Evolutionary conservation across 2,888 invertebrate genomes (phyloP).

Genomic region (Drosophila hamatofila): DNA sequence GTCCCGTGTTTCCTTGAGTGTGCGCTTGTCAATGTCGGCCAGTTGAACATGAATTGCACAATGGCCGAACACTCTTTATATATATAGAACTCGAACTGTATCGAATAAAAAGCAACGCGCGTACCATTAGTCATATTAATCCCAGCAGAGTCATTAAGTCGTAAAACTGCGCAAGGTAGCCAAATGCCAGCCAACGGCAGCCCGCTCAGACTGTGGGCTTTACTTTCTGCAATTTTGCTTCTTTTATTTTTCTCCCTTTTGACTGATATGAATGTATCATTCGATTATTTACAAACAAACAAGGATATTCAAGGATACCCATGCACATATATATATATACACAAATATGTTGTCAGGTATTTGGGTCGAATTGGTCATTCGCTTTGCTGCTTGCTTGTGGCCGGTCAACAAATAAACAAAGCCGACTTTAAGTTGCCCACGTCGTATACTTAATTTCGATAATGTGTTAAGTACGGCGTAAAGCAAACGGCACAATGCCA

Average conservation of each 20-base stretch:
- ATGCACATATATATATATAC: neutral
- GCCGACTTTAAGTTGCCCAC: slow-evolving; percentile 42
- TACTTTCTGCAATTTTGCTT: slow-evolving; percentile 4
- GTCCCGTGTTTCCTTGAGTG: slow-evolving; percentile 13
- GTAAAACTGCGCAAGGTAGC: slow-evolving; percentile 73
- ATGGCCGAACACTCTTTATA: slow-evolving; percentile 41
- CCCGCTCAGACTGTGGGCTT: slow-evolving; percentile 26
- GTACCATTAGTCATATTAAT: slow-evolving; percentile 81
- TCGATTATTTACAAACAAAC: slow-evolving; percentile 41
- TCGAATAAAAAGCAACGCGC: slow-evolving; percentile 63
- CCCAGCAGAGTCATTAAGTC: slow-evolving; percentile 81
- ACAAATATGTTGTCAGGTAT: slow-evolving; percentile 25
- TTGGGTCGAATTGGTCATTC: slow-evolving; percentile 42
- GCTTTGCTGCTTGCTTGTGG: slow-evolving; percentile 28
- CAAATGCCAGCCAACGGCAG: slow-evolving; percentile 24
- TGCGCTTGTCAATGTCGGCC: slow-evolving; percentile 43
- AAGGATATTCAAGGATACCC: slow-evolving; percentile 5
- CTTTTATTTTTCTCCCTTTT: slow-evolving; percentile 24
- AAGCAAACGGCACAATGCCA: neutral
- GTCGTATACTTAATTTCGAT: slow-evolving; percentile 49
- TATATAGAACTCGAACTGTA: slow-evolving; percentile 32
- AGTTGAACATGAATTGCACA: slow-evolving; percentile 74
- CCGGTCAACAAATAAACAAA: slow-evolving; percentile 47
- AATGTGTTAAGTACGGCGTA: slow-evolving; percentile 26
- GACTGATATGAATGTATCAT: slow-evolving; percentile 45